Base-by-base conservation (phyloP, 1,140 invertebrate genomes). In the Dendrolimus punctatus region DNA sequence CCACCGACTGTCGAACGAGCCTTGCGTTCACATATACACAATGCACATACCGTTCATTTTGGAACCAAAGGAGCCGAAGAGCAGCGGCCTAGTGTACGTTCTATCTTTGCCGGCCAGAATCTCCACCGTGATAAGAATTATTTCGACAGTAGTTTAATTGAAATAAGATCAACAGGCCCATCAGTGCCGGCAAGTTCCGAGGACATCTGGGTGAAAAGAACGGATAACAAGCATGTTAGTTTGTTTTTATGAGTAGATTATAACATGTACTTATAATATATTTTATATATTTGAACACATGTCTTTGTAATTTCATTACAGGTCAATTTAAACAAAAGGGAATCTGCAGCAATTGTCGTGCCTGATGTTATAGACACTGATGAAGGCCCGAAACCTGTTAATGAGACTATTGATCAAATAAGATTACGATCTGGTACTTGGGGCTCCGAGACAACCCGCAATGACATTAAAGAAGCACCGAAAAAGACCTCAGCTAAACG, bases 91-190 rank as follows among this genome's bases (percentile, higher is more conserved):
- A 87, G 86, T 72, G 67, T 90, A 64, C 79, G 89, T 64, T 60
- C 76, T 60, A 73, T 90, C 56, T 90, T 90, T 68, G 65, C 88
- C 88, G 46, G 76, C 88, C 62, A 89, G 87, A 58, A 91, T 83
- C 92, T 93, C 41, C 94, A 95, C 78, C 87, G 93, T 41, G 93
- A 95, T 75, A 92, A 92, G 61, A 89, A 91, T 55, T 95, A 94
- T 85, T 95, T 95, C 70, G 94, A 95, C 76, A 91, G 91, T 58
- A 93, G 92, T 57, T 82, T 95, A 53, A 92, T 95, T 55, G 93
- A 94, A 80, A 94, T 95, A 85, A 93, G 93, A 69, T 92, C 92
- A 57, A 90, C 91, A 37, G 90, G 6, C 5, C 49, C 37, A 9
- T 9, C 42, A 9, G 49, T 42, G 91, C 61, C 64, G 8, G 57